Evolutionary conservation across 2,797 vertebrate species (phyloP).

Genomic region (Sebastes itinus): DNA sequence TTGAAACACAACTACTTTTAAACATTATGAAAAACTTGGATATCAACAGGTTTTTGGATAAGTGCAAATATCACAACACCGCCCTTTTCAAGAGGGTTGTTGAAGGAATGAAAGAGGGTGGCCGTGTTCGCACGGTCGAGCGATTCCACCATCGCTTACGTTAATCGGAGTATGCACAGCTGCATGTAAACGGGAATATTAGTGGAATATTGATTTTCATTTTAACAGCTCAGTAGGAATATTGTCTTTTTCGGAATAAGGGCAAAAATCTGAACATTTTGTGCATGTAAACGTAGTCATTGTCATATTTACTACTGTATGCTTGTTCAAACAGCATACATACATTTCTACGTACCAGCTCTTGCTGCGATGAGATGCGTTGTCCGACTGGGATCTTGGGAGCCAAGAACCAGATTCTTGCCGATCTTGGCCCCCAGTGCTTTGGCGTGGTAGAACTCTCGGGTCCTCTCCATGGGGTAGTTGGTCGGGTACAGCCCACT

Average conservation of each 20-base stretch:
- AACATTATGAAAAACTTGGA: too few relatives aligned
- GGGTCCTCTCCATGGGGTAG: constrained; percentile 93
- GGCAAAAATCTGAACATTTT: too few relatives aligned
- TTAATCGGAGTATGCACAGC: too few relatives aligned
- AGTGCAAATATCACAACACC: too few relatives aligned
- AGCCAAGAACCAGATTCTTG: constrained; percentile 85
- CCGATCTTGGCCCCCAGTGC: constrained; percentile 91
- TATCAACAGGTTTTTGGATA: too few relatives aligned
- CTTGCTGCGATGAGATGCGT: constrained; percentile 95
- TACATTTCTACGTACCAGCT: constrained; percentile 82
- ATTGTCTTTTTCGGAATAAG: too few relatives aligned
- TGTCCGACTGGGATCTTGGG: constrained; percentile 85
- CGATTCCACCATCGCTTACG: fast-evolving
- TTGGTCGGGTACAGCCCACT: constrained; percentile 96
- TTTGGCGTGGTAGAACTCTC: constrained; percentile 94
- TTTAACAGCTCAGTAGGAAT: fast-evolving
- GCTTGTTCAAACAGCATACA: not conserved
- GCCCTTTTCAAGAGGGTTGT: too few relatives aligned
- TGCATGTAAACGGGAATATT: too few relatives aligned
- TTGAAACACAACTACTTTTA: too few relatives aligned
- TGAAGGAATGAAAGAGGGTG: too few relatives aligned
- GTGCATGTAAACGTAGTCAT: fast-evolving
- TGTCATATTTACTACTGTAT: not conserved
- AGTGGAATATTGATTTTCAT: too few relatives aligned
- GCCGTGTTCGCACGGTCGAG: too few relatives aligned